phyloP scores from a whole-genome alignment of 2,888 invertebrate genomes.

The Laothoe populi region DNA sequence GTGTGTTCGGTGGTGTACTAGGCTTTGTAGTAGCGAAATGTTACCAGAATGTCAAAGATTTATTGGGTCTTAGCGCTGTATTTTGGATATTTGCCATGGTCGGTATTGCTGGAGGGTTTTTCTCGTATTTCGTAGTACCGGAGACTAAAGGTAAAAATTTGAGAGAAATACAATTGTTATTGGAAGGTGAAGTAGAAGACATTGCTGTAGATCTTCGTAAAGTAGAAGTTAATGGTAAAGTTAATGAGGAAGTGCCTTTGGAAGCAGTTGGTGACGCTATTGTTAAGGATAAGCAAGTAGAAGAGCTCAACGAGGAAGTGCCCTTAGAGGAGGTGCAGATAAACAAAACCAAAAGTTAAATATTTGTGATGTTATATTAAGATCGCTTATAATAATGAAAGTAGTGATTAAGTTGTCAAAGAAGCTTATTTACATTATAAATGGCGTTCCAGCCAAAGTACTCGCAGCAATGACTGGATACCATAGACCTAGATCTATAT shows the following conservation, averaged over 20 bases:
- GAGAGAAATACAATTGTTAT: slow-evolving; percentile 75
- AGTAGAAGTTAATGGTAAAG: slow-evolving; percentile 23
- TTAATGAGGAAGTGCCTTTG: slow-evolving; percentile 32
- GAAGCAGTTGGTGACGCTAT: no score
- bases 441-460: no score
- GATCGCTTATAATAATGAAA: no score
- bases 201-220: slow-evolving; percentile 25
- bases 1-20: slow-evolving; percentile 68
- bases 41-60: slow-evolving; percentile 72
- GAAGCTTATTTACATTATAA: no score
- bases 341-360: no score
- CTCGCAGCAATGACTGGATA: no score
- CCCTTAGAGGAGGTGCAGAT: no score
- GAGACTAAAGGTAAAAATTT: slow-evolving; percentile 83
- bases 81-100: slow-evolving; percentile 74
- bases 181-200: slow-evolving; percentile 54
- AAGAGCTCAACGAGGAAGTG: no score
- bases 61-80: slow-evolving; percentile 65
- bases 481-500: no score
- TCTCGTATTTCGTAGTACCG: slow-evolving; percentile 68
- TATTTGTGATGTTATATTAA: no score
- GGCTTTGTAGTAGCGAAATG: slow-evolving; percentile 72
- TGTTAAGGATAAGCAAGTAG: no score
- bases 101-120: slow-evolving; percentile 68
- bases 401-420: no score